Evolutionary conservation across 2,797 vertebrate genomes (phyloP).

Genomic region (Sphaeramia orbicularis): DNA sequence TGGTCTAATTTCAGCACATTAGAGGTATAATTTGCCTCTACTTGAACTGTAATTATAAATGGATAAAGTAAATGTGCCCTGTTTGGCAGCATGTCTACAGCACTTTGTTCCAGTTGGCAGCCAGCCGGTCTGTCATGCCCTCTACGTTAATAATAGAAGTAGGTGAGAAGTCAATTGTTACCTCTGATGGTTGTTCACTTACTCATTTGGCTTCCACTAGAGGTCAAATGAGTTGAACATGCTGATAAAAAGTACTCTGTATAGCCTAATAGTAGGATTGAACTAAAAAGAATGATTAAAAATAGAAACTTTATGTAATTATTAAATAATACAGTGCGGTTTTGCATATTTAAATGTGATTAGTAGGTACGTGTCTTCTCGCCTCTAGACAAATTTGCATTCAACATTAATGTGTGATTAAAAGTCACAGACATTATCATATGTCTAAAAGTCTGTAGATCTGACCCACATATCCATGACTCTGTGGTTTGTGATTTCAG

Average conservation of each 20-base stretch:
- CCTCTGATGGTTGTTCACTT: conserved; percentile 17
- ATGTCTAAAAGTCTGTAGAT: conserved; percentile 9
- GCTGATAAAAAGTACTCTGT: not conserved
- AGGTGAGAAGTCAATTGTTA: conserved; percentile 77
- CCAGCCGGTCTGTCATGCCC: conserved; percentile 35
- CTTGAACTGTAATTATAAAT: not conserved
- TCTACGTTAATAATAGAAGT: conserved; percentile 73
- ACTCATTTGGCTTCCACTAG: conserved; percentile 13
- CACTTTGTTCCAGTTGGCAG: conserved; percentile 57
- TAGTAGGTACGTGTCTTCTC: not conserved
- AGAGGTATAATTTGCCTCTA: not conserved
- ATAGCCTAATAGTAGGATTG: not conserved
- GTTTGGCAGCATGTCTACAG: not conserved
- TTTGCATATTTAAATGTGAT: conserved; percentile 1
- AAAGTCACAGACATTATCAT: not conserved
- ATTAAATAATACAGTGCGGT: no score
- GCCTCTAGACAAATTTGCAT: conserved; percentile 1
- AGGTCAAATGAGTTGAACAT: conserved; percentile 41
- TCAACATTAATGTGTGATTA: conserved; percentile 7
- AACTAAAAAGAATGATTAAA: not conserved
- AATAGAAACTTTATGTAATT: not conserved
- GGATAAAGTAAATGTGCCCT: not conserved
- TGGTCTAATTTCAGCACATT: not conserved
- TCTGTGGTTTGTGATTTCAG: not conserved
- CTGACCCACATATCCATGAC: not conserved